A percentile compares a stretch with the other conserved stretches of the same genome.
Conservation (phyloP, 2,888 invertebrate species). For the Plebejus melissa region DNA sequence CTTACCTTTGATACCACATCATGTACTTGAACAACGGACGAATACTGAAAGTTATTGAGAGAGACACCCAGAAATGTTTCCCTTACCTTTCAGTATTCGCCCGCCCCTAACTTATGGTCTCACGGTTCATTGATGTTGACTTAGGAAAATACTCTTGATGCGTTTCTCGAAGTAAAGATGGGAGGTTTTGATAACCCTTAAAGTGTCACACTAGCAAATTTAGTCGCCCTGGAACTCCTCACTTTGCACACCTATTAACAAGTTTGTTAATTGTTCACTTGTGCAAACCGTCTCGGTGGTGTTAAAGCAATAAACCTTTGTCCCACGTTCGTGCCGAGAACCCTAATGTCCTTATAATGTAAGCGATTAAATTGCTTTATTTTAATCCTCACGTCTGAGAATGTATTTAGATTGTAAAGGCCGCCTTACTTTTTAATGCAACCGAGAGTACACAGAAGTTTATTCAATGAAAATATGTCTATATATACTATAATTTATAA, state of each 20-base stretch:
- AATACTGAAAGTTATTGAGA: not conserved
- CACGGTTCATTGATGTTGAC: not conserved
- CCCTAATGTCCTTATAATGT: slow-evolving; percentile 21
- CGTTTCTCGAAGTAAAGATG: not conserved
- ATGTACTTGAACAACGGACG: not conserved
- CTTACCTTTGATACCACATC: not conserved
- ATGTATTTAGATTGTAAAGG: slow-evolving; percentile 16
- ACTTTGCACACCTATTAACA: slow-evolving; percentile 22
- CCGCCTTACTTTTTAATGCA: slow-evolving; percentile 23
- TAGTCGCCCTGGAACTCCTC: slow-evolving; percentile 13
- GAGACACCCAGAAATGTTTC: not conserved
- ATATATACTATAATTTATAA: not conserved
- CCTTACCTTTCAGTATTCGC: not conserved
- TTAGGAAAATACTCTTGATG: not conserved
- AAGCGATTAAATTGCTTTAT: slow-evolving; percentile 21
- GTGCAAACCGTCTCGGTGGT: slow-evolving; percentile 1
- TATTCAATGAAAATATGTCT: slow-evolving; percentile 1
- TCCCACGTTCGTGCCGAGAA: slow-evolving; percentile 1
- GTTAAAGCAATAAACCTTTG: slow-evolving; percentile 23
- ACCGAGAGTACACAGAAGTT: not conserved
- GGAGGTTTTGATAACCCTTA: slow-evolving; percentile 6
- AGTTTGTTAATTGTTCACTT: slow-evolving; percentile 1
- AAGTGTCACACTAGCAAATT: not conserved
- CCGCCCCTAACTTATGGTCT: not conserved
- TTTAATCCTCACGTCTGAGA: slow-evolving; percentile 19